Base-by-base conservation (phyloP, 2,888 invertebrate species). In the Artemia sinica region DNA sequence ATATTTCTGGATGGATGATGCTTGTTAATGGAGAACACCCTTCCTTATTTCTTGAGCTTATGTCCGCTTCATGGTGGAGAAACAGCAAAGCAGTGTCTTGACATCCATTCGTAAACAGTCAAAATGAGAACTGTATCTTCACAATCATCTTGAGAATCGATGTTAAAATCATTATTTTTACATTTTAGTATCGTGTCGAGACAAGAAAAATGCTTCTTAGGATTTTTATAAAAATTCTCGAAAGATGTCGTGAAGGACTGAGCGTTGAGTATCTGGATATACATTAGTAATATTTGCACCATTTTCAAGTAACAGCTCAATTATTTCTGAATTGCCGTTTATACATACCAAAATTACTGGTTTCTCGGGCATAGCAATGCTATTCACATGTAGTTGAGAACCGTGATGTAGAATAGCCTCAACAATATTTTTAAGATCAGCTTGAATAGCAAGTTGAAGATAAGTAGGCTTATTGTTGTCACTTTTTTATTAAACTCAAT, bases 1-100 rank as follows among this genome's bases (percentile, higher is more conserved):
- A 77, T 13, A 84, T 79, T 73, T 83, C 83, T 0, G 86, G 82
- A 70, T 84, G 81, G n/a, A n/a, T n/a, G 58, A 91, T 86, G 73
- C 88, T 85, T 67, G 85, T 84, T 50, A 90, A 79, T 12, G 89
- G 86, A 69, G 87, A 83, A 69, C 84, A 82, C 67, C 83, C 81
- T 72, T 85, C 85, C 67, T 78, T 79, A 71, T 81, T 81, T 73
- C 81, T 81, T 65, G 84, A 80, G 1, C 87, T 88, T 50, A 90
- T 81, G 75, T 87, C 88, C 12, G 88, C 87, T 18, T 89, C 89
- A 69, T 82, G 80, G 68, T 83, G 79, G 10, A 91, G 77, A 66
- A 90, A 78, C 67, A 83, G 80, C 68, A 83, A 77, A 8, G 85
- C 83, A 1, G 84, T 84, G 69, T 83, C 81, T 18, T 80, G 8